Base-by-base conservation (phyloP, 1,140 invertebrate genomes). In the Cataglyphis hispanica region DNA sequence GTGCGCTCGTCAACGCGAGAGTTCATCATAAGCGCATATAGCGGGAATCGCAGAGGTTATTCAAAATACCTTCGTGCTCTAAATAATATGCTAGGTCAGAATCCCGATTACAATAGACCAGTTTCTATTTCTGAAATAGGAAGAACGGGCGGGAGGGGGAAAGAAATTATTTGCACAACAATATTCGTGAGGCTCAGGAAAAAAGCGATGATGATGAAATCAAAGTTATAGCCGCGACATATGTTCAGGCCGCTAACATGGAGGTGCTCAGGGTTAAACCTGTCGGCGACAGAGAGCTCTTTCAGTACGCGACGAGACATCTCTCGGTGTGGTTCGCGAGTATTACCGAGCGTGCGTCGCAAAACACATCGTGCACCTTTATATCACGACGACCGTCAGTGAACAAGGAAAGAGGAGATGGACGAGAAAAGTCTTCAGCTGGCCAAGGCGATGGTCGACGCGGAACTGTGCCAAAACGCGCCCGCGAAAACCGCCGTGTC, bases 361-460 rank as follows among this genome's bases (percentile, higher is more conserved):
- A 31, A 31, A 22, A n/a, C 7, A 19, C 19, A 16, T 25, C 37
- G 25, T 46, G 11, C 19, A n/a, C n/a, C n/a, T 76, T n/a, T 46
- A 3, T 22, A 7, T 19, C 69, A 13, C n/a, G 11, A 16, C n/a
- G 11, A 27, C 16, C 16, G 31, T 58, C 19, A 11, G 19, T 5
- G 37, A 56, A 16, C n/a, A 6, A 13, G 10, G 40, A 1, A 27
- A 4, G 53, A 0, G n/a, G 10, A 61, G 40, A 96, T 97, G 96
- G 96, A 97, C 92, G 97, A 97, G 90, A 95, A 96, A 90, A 96
- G 97, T 89, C 87, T 97, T 56, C 95, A 96, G 84, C 92, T 97
- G 91, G 97, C 97, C 1, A 95, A 96, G 19, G 96, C 96, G 34
- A 94, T 97, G 86, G 96, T 96, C 13, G 96, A 91, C 27, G 90